phyloP scores from a whole-genome alignment of 2,113 vertebrate species.

The Andinoacara biseriatus region DNA sequence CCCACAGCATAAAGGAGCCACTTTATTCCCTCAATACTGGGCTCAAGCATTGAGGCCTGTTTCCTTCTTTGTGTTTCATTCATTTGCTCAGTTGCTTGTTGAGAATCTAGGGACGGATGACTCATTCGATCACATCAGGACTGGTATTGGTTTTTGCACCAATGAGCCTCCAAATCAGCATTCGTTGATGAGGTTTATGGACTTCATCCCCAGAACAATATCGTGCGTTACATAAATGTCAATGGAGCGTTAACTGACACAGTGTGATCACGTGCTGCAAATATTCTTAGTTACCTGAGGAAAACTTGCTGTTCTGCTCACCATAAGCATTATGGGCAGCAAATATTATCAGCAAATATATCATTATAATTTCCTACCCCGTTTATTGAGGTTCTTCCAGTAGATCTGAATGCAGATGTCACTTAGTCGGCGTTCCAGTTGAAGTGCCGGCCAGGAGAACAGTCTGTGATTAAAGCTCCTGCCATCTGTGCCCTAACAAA shows the following conservation, averaged over 20 bases:
- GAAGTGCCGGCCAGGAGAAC: background rate
- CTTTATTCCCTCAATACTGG: background rate
- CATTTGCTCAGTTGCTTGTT: background rate
- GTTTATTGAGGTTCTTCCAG: background rate
- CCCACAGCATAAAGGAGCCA: background rate
- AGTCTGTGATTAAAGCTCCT: background rate
- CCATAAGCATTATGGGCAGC: background rate
- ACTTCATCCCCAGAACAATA: background rate
- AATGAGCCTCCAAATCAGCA: background rate
- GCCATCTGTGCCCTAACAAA: background rate
- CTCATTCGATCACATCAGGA: background rate
- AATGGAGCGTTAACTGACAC: background rate
- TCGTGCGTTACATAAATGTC: background rate
- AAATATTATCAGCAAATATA: slow-evolving; percentile 4
- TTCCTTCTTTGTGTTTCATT: background rate
- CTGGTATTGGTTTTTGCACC: background rate
- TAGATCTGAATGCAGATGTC: background rate
- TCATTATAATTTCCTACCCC: background rate
- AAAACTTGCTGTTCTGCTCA: background rate
- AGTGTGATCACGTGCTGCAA: background rate
- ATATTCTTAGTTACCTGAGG: background rate
- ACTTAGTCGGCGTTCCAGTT: background rate
- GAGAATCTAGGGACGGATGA: background rate
- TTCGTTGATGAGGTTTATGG: background rate
- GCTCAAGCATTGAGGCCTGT: background rate